Evolutionary conservation across 92 coral and sea anemone species (phyloP).

Genomic region (Virgularia gustaviana): DNA sequence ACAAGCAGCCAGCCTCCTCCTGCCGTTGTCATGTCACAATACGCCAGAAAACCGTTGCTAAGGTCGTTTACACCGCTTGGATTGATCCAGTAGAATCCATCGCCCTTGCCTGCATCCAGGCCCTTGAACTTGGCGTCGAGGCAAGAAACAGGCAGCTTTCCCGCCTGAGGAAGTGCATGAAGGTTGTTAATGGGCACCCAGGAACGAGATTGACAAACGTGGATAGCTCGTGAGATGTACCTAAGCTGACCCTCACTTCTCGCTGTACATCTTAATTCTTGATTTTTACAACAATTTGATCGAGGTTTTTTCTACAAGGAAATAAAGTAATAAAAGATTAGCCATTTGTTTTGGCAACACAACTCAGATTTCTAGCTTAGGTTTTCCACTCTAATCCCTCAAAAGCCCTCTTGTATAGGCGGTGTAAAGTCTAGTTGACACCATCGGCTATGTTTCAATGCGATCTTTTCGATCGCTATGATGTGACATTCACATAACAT

Average conservation of each 20-base stretch:
- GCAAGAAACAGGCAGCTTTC: slow-evolving; percentile 34
- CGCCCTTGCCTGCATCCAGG: slow-evolving; percentile 38
- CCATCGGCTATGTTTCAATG: no score
- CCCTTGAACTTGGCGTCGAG: slow-evolving; percentile 51
- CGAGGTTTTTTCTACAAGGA: not conserved
- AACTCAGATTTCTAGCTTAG: no score
- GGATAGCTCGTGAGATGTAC: slow-evolving; percentile 39
- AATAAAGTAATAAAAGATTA: not conserved
- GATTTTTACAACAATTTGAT: not conserved
- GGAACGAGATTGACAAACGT: slow-evolving; percentile 32
- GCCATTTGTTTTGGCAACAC: no score
- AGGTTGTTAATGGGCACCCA: slow-evolving; percentile 33
- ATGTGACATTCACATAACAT: no score
- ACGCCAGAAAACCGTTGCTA: slow-evolving; percentile 44
- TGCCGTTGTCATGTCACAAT: slow-evolving; percentile 53
- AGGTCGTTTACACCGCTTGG: slow-evolving; percentile 41
- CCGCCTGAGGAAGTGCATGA: slow-evolving; percentile 5
- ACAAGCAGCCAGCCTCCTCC: slow-evolving; percentile 58
- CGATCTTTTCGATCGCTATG: no score
- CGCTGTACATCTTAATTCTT: slow-evolving; percentile 23
- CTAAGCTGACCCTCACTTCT: slow-evolving; percentile 46
- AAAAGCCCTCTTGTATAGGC: no score
- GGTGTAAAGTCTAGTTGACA: no score
- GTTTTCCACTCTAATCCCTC: no score
- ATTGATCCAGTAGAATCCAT: slow-evolving; percentile 54